phyloP scores from a whole-genome alignment of 2,113 vertebrate species.

The Seriola dumerili region DNA sequence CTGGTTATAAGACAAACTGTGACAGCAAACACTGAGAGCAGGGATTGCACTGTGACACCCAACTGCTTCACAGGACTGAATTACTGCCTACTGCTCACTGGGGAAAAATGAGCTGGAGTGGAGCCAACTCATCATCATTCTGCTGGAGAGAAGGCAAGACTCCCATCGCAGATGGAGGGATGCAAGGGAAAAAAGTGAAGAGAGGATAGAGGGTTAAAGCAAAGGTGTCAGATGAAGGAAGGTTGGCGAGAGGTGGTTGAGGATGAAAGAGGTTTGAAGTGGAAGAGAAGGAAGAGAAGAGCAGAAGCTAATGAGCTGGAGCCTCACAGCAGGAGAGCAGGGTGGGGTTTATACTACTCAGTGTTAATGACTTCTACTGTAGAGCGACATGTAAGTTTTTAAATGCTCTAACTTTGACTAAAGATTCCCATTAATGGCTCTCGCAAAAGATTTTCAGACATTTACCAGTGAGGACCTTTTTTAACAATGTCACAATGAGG shows the following conservation, averaged over 20 bases:
- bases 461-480: too few species aligned
- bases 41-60: constrained; percentile 12
- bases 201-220: not conserved
- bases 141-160: constrained; percentile 5
- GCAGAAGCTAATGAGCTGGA: constrained; percentile 52
- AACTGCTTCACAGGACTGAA: not conserved
- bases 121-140: constrained; percentile 19
- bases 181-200: not conserved
- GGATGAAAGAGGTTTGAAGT: constrained; percentile 13
- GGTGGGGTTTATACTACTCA: constrained; percentile 22
- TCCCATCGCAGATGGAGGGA: not conserved
- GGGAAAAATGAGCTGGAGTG: not conserved
- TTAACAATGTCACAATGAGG: too few species aligned
- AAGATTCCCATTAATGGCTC: constrained; percentile 28
- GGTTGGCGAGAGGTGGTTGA: not conserved
- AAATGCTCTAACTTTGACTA: constrained; percentile 6
- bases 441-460: not conserved
- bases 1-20: not conserved
- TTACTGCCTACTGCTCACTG: not conserved
- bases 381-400: constrained; percentile 1
- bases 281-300: not conserved
- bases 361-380: constrained; percentile 28
- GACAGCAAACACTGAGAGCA: constrained; percentile 4
- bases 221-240: constrained; percentile 7
- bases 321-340: constrained; percentile 18